Base-by-base conservation (phyloP, 2,113 vertebrate species). In the Xenus cinereus region DNA sequence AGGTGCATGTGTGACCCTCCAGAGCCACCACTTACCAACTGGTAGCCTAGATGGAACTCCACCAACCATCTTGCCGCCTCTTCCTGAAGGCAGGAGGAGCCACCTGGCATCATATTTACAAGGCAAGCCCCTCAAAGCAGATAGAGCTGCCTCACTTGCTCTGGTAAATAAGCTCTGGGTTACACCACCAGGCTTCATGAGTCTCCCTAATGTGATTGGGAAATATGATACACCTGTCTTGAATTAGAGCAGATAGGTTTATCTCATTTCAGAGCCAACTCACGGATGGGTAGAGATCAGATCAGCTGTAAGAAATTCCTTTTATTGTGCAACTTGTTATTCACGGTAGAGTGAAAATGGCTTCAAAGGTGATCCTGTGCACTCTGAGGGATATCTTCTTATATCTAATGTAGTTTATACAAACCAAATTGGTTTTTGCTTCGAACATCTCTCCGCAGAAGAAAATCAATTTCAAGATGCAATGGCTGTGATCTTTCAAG, bases 391-490 rank as follows among this genome's bases (percentile, higher is more conserved):
- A 66, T 93, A 95, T 95, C 91, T 94, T 90, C 76, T 97, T 90
- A 67, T 90, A 94, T 78, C 91, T 96, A 94, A 93, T 64, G 77
- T 46, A 95, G 87, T 96, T 97, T 95, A 93, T 95, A 96, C 71
- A 94, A 95, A 95, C 91, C 80, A 97, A 97, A 97, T 96, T 90
- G 83, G 77, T 93, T 97, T 97, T 96, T 93, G 82, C 96, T 97
- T 96, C 80, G 17, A 94, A 95, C 85, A 84, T 63, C 74, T 93
- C 90, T 89, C 88, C 0, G 1, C 94, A 95, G 83, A 85, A 85
- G 71, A 95, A 97, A 97, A 97, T 96, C 74, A 97, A 97, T 97
- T 97, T 91, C 51, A 64, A 59, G 89, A 95, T 73, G 87, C 80
- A 67, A 56, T 26, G 71, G 22, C 60, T 93, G 90, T 30, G 50